phyloP scores from a whole-genome alignment of 2,113 vertebrate species.

The Phrynosoma platyrhinos region DNA sequence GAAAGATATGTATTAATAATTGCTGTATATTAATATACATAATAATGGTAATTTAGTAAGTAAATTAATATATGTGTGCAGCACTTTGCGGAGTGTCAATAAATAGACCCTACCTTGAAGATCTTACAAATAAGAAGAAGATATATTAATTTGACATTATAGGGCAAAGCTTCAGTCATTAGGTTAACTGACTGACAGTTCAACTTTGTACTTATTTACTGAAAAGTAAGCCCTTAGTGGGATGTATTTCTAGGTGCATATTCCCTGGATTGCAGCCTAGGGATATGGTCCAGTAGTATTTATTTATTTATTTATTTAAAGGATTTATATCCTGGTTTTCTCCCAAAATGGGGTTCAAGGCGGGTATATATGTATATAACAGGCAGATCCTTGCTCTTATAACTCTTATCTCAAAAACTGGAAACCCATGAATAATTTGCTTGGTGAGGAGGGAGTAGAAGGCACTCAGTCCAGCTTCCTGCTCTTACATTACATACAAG shows the following conservation, averaged over 20 bases:
- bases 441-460: too few relatives aligned
- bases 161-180: background rate
- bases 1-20: background rate
- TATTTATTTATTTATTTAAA: too few relatives aligned
- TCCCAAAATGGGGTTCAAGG: too few relatives aligned
- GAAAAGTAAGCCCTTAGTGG: background rate
- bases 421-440: background rate
- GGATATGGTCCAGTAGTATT: background rate
- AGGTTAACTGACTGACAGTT: background rate
- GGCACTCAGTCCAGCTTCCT: too few relatives aligned
- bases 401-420: background rate
- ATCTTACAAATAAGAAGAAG: too few relatives aligned
- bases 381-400: background rate
- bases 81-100: background rate
- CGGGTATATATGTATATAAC: background rate
- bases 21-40: background rate
- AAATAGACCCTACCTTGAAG: background rate
- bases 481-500: too few relatives aligned
- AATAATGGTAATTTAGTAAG: background rate
- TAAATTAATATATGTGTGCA: too few relatives aligned
- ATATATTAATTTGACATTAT: background rate
- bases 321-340: too few relatives aligned
- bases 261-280: background rate
- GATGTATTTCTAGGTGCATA: background rate
- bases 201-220: background rate